Evolutionary conservation across 2,797 vertebrate species (phyloP).

Genomic region (Jordanella pulchra): DNA sequence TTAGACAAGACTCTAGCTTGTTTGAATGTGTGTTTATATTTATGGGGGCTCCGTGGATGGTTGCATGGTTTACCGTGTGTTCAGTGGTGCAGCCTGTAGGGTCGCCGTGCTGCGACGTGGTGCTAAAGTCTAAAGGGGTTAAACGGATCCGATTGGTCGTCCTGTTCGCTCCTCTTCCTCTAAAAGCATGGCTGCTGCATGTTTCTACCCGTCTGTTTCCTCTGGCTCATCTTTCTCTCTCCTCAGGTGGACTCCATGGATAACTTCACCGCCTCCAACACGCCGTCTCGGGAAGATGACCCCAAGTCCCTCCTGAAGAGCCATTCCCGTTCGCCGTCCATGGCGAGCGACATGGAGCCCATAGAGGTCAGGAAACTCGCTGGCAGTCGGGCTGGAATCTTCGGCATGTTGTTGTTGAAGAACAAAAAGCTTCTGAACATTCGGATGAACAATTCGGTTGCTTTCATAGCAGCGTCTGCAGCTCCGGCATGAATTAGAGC

Average conservation of each 20-base stretch:
- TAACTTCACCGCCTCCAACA: conserved; percentile 90
- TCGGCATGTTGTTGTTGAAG: conserved; percentile 14
- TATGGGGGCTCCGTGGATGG: conserved; percentile 35
- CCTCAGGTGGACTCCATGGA: conserved; percentile 90
- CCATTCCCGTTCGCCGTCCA: conserved; percentile 89
- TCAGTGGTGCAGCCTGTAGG: conserved; percentile 30
- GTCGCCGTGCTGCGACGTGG: conserved; percentile 16
- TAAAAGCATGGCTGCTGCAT: conserved; percentile 41
- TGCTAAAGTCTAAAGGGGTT: conserved; percentile 20
- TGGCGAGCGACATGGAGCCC: conserved; percentile 89
- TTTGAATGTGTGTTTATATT: conserved; percentile 19
- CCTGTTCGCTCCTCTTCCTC: not conserved
- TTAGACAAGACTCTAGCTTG: not conserved
- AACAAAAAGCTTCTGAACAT: not conserved
- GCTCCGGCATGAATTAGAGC: conserved; percentile 8
- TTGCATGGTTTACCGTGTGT: conserved; percentile 51
- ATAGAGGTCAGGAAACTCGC: conserved; percentile 81
- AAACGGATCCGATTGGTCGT: not conserved
- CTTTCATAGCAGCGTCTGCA: conserved; percentile 4
- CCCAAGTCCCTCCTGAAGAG: conserved; percentile 86
- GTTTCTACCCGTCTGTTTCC: not conserved
- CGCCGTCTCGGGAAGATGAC: conserved; percentile 86
- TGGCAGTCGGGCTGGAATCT: conserved; percentile 8
- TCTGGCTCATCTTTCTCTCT: not conserved
- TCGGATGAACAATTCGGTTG: conserved; percentile 8